Base-by-base conservation (phyloP, 2,888 invertebrate genomes). In the Pachydiplax longipennis region DNA sequence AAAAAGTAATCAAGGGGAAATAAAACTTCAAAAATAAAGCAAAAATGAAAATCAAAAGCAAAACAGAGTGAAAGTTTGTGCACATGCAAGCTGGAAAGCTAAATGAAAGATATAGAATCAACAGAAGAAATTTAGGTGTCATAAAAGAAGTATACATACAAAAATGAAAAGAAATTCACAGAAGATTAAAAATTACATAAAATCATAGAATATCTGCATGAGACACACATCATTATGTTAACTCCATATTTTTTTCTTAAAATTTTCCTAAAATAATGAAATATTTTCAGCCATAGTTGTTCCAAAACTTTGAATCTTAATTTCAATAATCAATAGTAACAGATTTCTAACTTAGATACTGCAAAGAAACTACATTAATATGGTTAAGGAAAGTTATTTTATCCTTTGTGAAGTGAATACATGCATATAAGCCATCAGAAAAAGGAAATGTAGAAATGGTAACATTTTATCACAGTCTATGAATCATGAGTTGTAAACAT, bases 1-100 rank as follows among this genome's bases (percentile, higher is more conserved):
- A 48, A 81, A 90, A 90, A 90, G 73, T 81, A 90, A 53, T 25
- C 81, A 83, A 61, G 40, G 81, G 65, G 82, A 91, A 91, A 83
- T 65, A 48, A 83, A 91, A 82, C 44, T 44, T 65, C 82, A 82
- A 91, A 90, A 81, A 25, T 31, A 82, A 82, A 83, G 44, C 35
- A 73, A 44, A 48, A 65, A 82, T n/a, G 18, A 80, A 25, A 91
- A 73, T 83, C 61, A 12, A 44, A 82, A 83, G 40, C 80, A 61
- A 31, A 81, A 35, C 37, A 25, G 53, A 90, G 65, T 61, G 18
- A 65, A 65, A 61, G 31, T 37, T 40, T 58, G 40, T n/a, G 48
- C n/a, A 81, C 81, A 82, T 91, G 82, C 44, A 58, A 48, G n/a
- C 53, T 40, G 53, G 40, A 81, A 90, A 48, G 35, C 37, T 80